Evolutionary conservation across 2,797 vertebrate genomes (phyloP).

Genomic region (Catamblyrhynchus diadema): DNA sequence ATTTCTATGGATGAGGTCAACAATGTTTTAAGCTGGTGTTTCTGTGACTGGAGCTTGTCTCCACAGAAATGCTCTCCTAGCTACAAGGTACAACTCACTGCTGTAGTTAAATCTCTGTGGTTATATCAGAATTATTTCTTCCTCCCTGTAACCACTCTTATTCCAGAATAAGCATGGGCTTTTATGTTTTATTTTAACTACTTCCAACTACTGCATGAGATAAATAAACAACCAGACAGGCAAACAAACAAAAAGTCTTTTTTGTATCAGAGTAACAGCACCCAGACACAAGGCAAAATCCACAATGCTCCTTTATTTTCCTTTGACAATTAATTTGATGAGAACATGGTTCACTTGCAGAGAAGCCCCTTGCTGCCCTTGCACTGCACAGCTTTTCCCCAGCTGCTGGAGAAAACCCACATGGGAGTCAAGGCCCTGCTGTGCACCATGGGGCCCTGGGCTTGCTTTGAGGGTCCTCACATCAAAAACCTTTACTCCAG

Average conservation of each 20-base stretch:
- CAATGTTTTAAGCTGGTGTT: neutral
- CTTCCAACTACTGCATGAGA: neutral
- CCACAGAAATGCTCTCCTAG: neutral
- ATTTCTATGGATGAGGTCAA: neutral
- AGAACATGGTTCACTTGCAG: neutral
- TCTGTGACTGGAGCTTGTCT: neutral
- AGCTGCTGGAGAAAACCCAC: neutral
- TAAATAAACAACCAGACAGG: neutral
- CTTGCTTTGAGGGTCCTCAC: neutral
- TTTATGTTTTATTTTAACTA: neutral
- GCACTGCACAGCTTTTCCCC: neutral
- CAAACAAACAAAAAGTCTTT: neutral
- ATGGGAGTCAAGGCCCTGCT: neutral
- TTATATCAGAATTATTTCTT: neutral
- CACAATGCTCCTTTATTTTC: neutral
- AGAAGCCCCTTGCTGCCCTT: neutral
- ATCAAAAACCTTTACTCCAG: neutral
- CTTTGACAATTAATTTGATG: rapidly evolving
- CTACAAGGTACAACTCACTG: neutral
- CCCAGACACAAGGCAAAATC: neutral
- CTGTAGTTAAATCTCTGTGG: neutral
- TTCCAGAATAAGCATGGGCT: neutral
- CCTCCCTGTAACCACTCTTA: neutral
- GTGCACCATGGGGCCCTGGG: neutral
- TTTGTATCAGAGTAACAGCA: neutral